Percentiles rank a stretch among this genome's conserved stretches.
Conservation (phyloP, 2,113 vertebrate genomes). For the Colius striatus region DNA sequence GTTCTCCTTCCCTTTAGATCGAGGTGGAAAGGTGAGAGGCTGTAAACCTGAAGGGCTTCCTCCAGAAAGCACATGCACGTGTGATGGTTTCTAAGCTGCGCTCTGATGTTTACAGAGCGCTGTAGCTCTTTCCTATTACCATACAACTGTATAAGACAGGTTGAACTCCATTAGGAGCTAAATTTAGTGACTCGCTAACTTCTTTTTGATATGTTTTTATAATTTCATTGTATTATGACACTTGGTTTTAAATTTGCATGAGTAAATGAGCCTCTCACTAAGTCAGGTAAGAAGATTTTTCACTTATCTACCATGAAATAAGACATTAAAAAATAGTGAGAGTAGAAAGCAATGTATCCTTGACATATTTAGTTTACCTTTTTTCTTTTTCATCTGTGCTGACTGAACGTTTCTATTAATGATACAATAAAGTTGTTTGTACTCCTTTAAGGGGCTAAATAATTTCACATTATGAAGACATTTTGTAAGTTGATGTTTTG, state of each 20-base stretch:
- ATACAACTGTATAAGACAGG: background rate
- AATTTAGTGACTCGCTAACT: conserved; percentile 67
- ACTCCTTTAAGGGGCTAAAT: conserved; percentile 12
- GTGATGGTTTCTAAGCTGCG: background rate
- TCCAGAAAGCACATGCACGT: accelerated
- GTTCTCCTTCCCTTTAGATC: background rate
- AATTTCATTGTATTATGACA: conserved; percentile 72
- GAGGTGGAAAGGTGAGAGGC: background rate
- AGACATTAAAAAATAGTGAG: conserved; percentile 38
- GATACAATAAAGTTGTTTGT: conserved; percentile 48
- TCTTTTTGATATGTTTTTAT: conserved; percentile 66
- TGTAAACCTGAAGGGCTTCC: background rate
- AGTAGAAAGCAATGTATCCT: conserved; percentile 24
- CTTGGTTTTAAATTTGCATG: conserved; percentile 69
- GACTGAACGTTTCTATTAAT: conserved; percentile 49
- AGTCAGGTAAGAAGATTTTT: conserved; percentile 65
- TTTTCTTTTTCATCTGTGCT: conserved; percentile 40
- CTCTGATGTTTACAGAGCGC: conserved; percentile 12
- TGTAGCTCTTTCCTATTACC: background rate
- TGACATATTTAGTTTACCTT: conserved; percentile 45
- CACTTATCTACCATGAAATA: conserved; percentile 58
- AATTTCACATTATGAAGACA: conserved; percentile 16
- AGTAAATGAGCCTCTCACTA: conserved; percentile 60
- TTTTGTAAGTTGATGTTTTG: conserved; percentile 13
- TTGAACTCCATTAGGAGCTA: conserved; percentile 52